Conservation (phyloP, 2,888 invertebrate species). For the Lymantria monacha region DNA sequence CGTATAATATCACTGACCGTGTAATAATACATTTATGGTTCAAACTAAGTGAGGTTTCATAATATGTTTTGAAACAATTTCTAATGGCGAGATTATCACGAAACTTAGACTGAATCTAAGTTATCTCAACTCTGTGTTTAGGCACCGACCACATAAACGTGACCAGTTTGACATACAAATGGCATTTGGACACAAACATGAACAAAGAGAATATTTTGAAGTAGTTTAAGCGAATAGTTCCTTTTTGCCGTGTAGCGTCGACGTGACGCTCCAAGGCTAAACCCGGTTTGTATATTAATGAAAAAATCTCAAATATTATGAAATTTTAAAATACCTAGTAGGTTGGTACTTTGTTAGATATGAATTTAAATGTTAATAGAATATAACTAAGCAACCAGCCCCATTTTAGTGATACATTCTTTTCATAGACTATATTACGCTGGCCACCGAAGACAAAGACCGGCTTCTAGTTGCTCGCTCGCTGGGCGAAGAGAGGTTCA, state of each 20-base stretch:
- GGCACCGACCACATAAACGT: slow-evolving; percentile 32
- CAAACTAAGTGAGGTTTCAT: slow-evolving; percentile 10
- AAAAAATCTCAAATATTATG: slow-evolving; percentile 25
- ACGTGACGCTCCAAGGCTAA: slow-evolving; percentile 49
- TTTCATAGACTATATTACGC: too few species aligned
- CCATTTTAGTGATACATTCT: too few species aligned
- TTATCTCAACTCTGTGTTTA: slow-evolving; percentile 23
- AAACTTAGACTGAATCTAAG: slow-evolving; percentile 30
- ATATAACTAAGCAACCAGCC: too few species aligned
- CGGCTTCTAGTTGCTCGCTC: too few species aligned
- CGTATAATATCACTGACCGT: background rate
- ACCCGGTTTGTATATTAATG: slow-evolving; percentile 27
- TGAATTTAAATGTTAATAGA: too few species aligned
- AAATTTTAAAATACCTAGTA: slow-evolving; percentile 4
- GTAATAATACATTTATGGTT: background rate
- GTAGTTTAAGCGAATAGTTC: slow-evolving; percentile 47
- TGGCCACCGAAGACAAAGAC: too few species aligned
- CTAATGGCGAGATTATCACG: slow-evolving; percentile 38
- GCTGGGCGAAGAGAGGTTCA: too few species aligned
- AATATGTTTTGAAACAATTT: slow-evolving; percentile 11
- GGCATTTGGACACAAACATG: slow-evolving; percentile 57
- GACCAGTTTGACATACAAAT: slow-evolving; percentile 60
- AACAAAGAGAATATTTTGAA: slow-evolving; percentile 61
- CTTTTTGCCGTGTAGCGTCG: slow-evolving; percentile 33
- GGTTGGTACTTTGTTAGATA: too few species aligned